Conservation (phyloP, 2,888 invertebrate species). For the Sepiola atlantica region DNA sequence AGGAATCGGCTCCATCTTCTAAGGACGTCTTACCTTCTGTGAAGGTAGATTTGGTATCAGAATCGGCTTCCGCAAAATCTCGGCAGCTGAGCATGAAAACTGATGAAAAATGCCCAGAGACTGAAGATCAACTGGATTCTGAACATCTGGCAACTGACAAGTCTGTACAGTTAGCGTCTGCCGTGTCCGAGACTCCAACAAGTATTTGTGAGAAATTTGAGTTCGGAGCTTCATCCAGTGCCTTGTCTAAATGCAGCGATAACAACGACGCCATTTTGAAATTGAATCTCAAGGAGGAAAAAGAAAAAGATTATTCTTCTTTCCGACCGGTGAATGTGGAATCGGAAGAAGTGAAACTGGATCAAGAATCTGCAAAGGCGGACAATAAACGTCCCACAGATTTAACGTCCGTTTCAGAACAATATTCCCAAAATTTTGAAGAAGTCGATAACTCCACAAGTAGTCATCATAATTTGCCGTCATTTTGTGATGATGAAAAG, state of each 20-base stretch:
- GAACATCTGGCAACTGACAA: neutral
- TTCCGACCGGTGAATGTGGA: neutral
- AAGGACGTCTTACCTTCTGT: neutral
- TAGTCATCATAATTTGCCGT: neutral
- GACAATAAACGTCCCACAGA: neutral
- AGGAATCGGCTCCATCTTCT: neutral
- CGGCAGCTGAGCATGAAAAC: neutral
- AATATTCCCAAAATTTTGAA: constrained; percentile 36
- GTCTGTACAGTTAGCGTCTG: neutral
- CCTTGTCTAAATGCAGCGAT: neutral
- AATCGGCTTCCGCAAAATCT: neutral
- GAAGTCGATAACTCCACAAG: constrained; percentile 36
- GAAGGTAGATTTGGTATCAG: neutral
- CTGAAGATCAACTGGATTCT: neutral
- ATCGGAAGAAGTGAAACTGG: neutral
- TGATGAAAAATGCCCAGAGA: neutral
- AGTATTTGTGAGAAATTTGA: constrained; percentile 24
- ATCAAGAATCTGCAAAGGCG: neutral
- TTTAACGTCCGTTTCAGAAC: neutral
- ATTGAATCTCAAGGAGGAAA: neutral
- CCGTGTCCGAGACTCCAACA: neutral
- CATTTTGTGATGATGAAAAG: neutral
- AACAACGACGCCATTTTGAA: neutral
- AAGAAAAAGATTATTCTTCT: no score
- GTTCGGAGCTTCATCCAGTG: neutral